Conservation (phyloP, 2,888 invertebrate genomes). For the Lissocephala sabroskyi region DNA sequence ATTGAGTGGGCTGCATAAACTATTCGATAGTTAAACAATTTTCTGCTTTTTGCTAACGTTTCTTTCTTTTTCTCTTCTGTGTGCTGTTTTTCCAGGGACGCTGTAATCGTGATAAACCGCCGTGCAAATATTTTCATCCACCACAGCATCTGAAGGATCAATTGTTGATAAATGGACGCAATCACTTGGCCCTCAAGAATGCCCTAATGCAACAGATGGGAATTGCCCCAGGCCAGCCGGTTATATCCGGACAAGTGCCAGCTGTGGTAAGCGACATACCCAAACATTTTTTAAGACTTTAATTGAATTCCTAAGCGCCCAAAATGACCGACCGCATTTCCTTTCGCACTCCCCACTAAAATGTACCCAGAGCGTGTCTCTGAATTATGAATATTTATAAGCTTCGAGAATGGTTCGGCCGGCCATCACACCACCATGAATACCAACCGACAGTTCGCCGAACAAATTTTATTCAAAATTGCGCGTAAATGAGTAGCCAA, state of each 20-base stretch:
- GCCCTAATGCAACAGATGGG: slow-evolving; percentile 98
- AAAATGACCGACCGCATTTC: background rate
- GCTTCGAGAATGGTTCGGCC: background rate
- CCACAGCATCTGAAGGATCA: slow-evolving; percentile 99
- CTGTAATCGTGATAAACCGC: slow-evolving; percentile 99
- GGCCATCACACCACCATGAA: slow-evolving; percentile 27
- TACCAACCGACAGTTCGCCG: too few relatives aligned
- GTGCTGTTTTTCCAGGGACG: slow-evolving; percentile 85
- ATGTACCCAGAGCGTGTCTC: background rate
- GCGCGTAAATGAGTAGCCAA: slow-evolving; percentile 31
- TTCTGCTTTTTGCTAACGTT: too few relatives aligned
- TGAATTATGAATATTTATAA: slow-evolving; percentile 55
- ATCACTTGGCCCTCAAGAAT: slow-evolving; percentile 99
- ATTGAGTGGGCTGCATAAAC: background rate
- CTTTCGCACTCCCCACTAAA: too few relatives aligned
- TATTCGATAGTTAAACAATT: background rate
- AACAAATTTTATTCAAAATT: slow-evolving; percentile 46
- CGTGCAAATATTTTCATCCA: slow-evolving; percentile 99
- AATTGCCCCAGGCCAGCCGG: slow-evolving; percentile 90
- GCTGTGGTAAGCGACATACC: slow-evolving; percentile 82
- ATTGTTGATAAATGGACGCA: slow-evolving; percentile 98
- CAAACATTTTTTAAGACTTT: slow-evolving; percentile 45
- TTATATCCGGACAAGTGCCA: slow-evolving; percentile 94
- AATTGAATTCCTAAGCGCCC: slow-evolving; percentile 44
- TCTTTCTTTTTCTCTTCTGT: too few relatives aligned